These are phyloP conservation scores for Cotesia typhae DNA, from an alignment of 1,140 invertebrate species.

Conservation along the genomic window DNA sequence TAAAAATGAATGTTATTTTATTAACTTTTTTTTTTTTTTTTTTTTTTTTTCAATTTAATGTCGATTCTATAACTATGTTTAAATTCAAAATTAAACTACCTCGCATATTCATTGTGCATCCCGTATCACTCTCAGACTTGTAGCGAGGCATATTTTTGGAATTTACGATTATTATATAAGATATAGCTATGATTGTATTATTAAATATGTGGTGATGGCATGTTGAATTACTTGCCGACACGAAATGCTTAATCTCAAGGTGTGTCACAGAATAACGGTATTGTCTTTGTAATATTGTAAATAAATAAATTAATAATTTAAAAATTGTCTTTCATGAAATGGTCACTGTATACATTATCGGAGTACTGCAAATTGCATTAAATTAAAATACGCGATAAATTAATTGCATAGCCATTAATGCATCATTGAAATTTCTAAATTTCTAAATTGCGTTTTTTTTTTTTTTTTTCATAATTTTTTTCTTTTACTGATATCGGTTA, in stretches of 20 bases:
- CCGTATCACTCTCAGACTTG: conserved; percentile 57
- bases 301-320: conserved; percentile 17
- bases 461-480: conserved; percentile 35
- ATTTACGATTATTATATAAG: conserved; percentile 44
- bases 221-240: conserved; percentile 8
- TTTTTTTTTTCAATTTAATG: background rate
- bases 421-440: conserved; percentile 54
- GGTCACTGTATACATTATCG: conserved; percentile 65
- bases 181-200: conserved; percentile 46
- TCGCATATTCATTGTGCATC: conserved; percentile 68
- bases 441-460: conserved; percentile 19
- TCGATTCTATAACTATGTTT: background rate
- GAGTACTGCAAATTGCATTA: conserved; percentile 40
- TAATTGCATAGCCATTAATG: conserved; percentile 64
- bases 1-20: no score
- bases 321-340: conserved; percentile 61
- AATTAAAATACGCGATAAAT: conserved; percentile 31
- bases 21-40: no score
- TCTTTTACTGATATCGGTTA: conserved; percentile 52
- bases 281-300: background rate
- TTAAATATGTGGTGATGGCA: conserved; percentile 33
- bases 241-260: background rate
- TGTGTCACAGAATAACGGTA: conserved; percentile 7
- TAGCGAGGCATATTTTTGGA: conserved; percentile 56
- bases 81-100: conserved; percentile 46